These are phyloP conservation scores for Vespertilio murinus DNA, from an alignment of 2,797 vertebrate species.

Conservation along the genomic window DNA sequence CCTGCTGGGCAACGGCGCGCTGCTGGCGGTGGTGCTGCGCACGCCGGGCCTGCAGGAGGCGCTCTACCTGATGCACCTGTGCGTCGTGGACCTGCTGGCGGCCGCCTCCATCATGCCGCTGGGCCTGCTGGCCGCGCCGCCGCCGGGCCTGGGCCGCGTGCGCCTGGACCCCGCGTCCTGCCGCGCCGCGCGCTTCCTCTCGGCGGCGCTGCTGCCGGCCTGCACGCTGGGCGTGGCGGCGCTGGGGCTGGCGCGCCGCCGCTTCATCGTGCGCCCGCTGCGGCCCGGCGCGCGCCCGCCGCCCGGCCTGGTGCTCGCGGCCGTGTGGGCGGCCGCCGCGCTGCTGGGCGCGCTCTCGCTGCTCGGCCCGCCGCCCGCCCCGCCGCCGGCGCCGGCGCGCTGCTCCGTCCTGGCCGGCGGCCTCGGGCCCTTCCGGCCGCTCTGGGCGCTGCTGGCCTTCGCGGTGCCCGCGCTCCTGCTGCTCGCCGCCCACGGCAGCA, in stretches of 20 bases:
- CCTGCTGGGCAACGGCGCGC: slow-evolving; percentile 90
- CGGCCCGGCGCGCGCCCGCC: slow-evolving; percentile 93
- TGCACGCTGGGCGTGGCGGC: slow-evolving; percentile 93
- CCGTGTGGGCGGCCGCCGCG: slow-evolving; percentile 91
- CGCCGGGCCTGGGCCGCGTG: slow-evolving; percentile 88
- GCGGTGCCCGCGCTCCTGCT: slow-evolving; percentile 91
- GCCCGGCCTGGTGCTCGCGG: slow-evolving; percentile 87
- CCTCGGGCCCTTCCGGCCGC: slow-evolving; percentile 89
- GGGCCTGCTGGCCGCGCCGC: slow-evolving; percentile 91
- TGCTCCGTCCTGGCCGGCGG: slow-evolving; percentile 89
- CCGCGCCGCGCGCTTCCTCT: slow-evolving; percentile 90
- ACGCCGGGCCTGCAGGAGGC: slow-evolving; percentile 92
- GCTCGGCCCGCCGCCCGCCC: slow-evolving; percentile 88
- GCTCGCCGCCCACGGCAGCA: slow-evolving; percentile 90
- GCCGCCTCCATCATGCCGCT: slow-evolving; percentile 94
- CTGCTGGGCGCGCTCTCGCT: slow-evolving; percentile 89
- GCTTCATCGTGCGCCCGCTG: slow-evolving; percentile 95
- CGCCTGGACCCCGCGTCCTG: slow-evolving; percentile 90
- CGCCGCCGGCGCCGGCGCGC: slow-evolving; percentile 65
- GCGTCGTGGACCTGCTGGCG: slow-evolving; percentile 92
- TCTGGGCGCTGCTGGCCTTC: slow-evolving; percentile 91
- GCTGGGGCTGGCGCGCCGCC: slow-evolving; percentile 94
- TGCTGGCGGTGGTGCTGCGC: slow-evolving; percentile 91
- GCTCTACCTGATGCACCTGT: slow-evolving; percentile 93
- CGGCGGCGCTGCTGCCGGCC: slow-evolving; percentile 90